Evolutionary conservation across 2,797 vertebrate species (phyloP).

Genomic region (Sciaenops ocellatus): DNA sequence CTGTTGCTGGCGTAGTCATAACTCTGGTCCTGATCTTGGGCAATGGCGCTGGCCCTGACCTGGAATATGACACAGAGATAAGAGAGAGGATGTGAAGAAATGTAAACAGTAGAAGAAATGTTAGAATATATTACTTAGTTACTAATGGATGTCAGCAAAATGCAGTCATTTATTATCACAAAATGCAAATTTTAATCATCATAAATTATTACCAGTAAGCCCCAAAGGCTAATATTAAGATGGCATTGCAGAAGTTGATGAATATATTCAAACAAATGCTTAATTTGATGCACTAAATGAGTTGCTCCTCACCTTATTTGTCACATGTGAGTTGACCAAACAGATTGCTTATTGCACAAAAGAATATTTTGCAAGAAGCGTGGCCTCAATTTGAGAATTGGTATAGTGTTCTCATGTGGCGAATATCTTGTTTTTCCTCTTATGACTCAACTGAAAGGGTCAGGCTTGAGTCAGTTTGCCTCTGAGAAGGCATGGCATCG

Average conservation of each 20-base stretch:
- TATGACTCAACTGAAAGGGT: constrained; percentile 75
- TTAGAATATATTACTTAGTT: not conserved
- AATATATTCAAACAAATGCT: not conserved
- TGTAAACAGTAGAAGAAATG: not conserved
- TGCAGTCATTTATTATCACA: not conserved
- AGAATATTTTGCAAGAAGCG: constrained; percentile 1
- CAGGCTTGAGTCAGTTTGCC: constrained; percentile 69
- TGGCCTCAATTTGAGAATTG: constrained; percentile 40
- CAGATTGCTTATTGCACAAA: constrained; percentile 10
- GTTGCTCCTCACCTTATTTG: not conserved
- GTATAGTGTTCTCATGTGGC: constrained; percentile 58
- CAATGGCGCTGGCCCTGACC: constrained; percentile 97
- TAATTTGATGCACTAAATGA: not conserved
- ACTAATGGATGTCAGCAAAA: not conserved
- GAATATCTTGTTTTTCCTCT: constrained; percentile 69
- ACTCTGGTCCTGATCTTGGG: constrained; percentile 97
- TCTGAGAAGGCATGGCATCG: constrained; percentile 59
- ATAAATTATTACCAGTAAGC: not conserved
- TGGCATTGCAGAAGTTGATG: not conserved
- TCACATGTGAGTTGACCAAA: not conserved
- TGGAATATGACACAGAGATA: constrained; percentile 65
- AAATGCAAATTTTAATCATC: not conserved
- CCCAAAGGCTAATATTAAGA: not conserved
- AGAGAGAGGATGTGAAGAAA: constrained; percentile 18
- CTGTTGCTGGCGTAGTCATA: constrained; percentile 99